Evolutionary conservation across 2,113 vertebrate species (phyloP).

Genomic region (Dicerorhinus sumatrensis): DNA sequence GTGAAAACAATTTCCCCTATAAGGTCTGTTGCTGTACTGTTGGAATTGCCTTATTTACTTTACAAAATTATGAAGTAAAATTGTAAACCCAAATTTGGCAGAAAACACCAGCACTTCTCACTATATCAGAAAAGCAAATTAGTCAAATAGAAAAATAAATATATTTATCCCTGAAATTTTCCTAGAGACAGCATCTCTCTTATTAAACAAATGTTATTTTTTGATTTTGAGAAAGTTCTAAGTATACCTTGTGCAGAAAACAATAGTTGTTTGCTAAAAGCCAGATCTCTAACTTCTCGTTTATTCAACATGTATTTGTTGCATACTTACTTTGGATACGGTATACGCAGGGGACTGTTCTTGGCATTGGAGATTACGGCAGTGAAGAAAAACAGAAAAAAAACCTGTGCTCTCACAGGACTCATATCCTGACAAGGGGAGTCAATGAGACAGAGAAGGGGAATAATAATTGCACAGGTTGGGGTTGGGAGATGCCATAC

Average conservation of each 20-base stretch:
- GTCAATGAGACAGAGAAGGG: background rate
- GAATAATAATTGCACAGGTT: background rate
- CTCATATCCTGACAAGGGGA: background rate
- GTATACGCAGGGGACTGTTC: background rate
- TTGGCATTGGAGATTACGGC: background rate
- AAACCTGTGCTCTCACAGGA: background rate
- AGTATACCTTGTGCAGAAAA: background rate
- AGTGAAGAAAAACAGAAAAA: background rate
- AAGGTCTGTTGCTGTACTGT: background rate
- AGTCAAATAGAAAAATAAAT: background rate
- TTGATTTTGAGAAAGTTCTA: background rate
- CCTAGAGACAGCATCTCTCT: background rate
- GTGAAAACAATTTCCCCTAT: background rate
- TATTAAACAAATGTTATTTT: background rate
- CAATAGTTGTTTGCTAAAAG: background rate
- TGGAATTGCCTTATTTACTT: background rate
- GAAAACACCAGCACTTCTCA: background rate
- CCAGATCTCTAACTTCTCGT: background rate
- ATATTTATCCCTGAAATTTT: background rate
- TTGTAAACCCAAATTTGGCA: background rate
- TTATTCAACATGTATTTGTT: background rate
- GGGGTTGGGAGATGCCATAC: fast-evolving
- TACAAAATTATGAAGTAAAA: background rate
- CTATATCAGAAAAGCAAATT: background rate
- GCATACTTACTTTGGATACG: background rate